phyloP scores from a whole-genome alignment of 2,888 invertebrate genomes.

The Poecilobothrus nobilitatus region DNA sequence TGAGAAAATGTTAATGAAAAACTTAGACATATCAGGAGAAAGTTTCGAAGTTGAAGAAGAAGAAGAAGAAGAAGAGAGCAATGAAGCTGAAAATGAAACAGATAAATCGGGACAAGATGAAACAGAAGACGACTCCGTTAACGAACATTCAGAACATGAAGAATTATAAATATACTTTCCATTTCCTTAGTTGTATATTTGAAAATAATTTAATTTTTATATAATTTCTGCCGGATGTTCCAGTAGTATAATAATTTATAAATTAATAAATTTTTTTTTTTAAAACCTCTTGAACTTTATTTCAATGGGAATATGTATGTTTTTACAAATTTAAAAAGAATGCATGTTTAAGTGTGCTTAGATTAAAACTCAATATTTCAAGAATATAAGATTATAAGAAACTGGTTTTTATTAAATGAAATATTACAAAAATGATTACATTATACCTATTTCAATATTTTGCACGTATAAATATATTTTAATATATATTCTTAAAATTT shows the following conservation, averaged over 20 bases:
- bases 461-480: neutral
- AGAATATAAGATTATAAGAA: constrained; percentile 2
- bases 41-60: constrained; percentile 51
- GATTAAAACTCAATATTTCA: neutral
- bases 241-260: neutral
- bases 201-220: neutral
- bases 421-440: neutral
- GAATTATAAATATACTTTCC: constrained; percentile 47
- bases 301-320: no score
- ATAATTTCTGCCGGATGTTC: neutral
- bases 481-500: constrained; percentile 3
- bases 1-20: constrained; percentile 77
- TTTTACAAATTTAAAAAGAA: no score
- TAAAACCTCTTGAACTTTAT: neutral
- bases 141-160: constrained; percentile 48
- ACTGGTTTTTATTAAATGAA: neutral
- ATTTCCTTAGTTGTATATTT: neutral
- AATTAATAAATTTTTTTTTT: neutral
- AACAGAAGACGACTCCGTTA: constrained; percentile 44
- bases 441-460: neutral
- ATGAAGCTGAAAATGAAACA: constrained; percentile 40
- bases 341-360: neutral
- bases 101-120: constrained; percentile 44
- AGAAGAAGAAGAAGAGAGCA: constrained; percentile 41
- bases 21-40: constrained; percentile 67